Evolutionary conservation across 2,113 vertebrate genomes (phyloP), one percentile per base, ranked within the genome.

Genomic region (Eubucco bourcierii): DNA sequence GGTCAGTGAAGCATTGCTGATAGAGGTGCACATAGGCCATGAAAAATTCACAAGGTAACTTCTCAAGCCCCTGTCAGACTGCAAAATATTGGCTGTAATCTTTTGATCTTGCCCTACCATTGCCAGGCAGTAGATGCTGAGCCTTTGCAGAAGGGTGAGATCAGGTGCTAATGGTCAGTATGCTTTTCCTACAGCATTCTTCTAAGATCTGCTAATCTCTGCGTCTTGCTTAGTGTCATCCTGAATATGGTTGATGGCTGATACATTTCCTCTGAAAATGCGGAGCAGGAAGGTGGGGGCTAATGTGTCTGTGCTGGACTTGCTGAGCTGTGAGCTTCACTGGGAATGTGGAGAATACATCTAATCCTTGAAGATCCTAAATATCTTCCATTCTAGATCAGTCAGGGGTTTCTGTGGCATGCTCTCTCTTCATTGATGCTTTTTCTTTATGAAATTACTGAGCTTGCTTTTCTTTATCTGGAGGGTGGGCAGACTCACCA

Each of bases 41-140:
- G 92, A 77, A 93, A 89, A 82, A 89, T 89, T 67, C 64, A 71
- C 56, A 77, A 31, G 82, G 72, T 84, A 74, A 77, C 46, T 47
- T 90, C 75, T 24, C 7, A 7, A 93, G 60, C 59, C 33, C 28
- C 63, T 78, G 58, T 78, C 78, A 88, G 77, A n/a, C 59, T 84
- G 80, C 39, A 88, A 60, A 88, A 63, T 11, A 28, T n/a, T 77
- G 81, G 59, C 60, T 47, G 66, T 71, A 52, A 29, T 87, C 67
- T 78, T 67, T 56, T 1, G 2, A 80, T 63, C 55, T 47, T 3
- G 0, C 61, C 50, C 4, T 76, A 55, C 37, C 27, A 24, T 28
- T 70, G 74, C 34, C 71, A 70, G 56, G 68, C 53, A 58, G 77
- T 29, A 53, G 90, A 64, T 60, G 44, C 27, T 1, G 33, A 53